Base-by-base conservation (phyloP, 2,797 vertebrate species). In the Silurus lanzhouensis region DNA sequence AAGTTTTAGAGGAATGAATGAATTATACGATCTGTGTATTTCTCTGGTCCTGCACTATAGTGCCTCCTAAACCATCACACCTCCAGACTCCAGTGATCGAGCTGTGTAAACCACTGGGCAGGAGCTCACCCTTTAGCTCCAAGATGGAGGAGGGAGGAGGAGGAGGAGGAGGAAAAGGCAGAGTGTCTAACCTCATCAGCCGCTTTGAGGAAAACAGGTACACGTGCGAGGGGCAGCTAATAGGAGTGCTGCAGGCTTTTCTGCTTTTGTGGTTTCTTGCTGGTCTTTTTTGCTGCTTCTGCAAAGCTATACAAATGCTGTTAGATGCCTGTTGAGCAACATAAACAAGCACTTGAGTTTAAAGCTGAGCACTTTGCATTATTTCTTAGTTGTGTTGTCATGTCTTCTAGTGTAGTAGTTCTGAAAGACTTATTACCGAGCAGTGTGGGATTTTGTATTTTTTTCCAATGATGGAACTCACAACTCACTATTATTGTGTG, bases 191-290 rank as follows among this genome's bases (percentile, higher is more conserved):
- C 90, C 94, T 96, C 90, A 96, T 96, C 94, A 96, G 90, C 82
- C 94, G 84, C 85, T 96, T 96, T 90, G 95, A 96, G 89, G 95
- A 94, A 72, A 95, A 92, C 93, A 92, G 94, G 95, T 96, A 91
- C 68, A 72, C 25, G 19, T 0, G 55, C 17, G 22, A 78, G 19
- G 57, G 27, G 57, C 5, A 22, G 57, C 27, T 19, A 27, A 6
- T 27, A 66, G 61, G 57, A 66, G 1, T 2, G 7, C n/a, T 80
- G 12, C 10, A 64, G 64, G 46, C 19, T 82, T 82, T 70, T 68
- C 48, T 70, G 64, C 48, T 38, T 25, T 78, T 3, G 15, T 61
- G 76, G 13, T 10, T 52, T 66, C 61, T 52, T 48, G 22, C 38
- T 80, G 77, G 77, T 64, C 38, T 48, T 38, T 20, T 10, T 78